Evolutionary conservation across 2,113 vertebrate species (phyloP), one percentile per base, ranked within the genome.

Genomic region (Stomatorhinus ivindoensis): DNA sequence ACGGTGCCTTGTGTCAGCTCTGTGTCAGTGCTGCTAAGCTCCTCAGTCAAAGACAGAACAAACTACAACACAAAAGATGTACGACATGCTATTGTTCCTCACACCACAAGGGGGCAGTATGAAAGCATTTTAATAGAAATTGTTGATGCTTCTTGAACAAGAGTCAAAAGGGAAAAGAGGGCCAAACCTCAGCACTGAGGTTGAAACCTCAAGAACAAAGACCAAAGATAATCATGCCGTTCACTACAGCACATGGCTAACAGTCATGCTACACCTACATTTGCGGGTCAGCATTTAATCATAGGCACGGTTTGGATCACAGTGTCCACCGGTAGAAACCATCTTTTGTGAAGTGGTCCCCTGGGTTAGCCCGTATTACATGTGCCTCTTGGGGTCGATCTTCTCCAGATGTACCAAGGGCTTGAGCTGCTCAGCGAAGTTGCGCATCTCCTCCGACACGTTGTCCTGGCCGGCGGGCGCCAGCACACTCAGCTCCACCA

Each of bases 381-480:
- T 95, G 13, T 98, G 96, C 91, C 97, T 97, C 92, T 99, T 99
- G 44, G 98, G 98, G 90, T 99, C 98, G 83, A 99, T 98, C 93
- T 99, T 99, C 92, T 99, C 98, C 48, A 99, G 94, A 89, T 99
- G 98, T 47, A 99, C 97, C 3, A 99, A 94, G 24, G 98, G 98
- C 90, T 98, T 99, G 13, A 99, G 95, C 47, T 99, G 98, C 93
- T 99, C 98, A 0, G 98, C 98, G 92, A 99, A 99, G 94, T 96
- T 97, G 91, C 97, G 97, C 97, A 99, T 98, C 92, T 99, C 98
- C 58, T 99, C 98, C 1, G 98, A 98, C 31, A 96, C 92, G 0
- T 92, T 96, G 92, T 97, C 96, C 92, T 96, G 96, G 1, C 96
- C 96, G 0, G 95, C 96, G 0, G 96, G 96, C 0, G 96, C 96